Base-by-base conservation (phyloP, 2,888 invertebrate species). In the Sialis lutaria region DNA sequence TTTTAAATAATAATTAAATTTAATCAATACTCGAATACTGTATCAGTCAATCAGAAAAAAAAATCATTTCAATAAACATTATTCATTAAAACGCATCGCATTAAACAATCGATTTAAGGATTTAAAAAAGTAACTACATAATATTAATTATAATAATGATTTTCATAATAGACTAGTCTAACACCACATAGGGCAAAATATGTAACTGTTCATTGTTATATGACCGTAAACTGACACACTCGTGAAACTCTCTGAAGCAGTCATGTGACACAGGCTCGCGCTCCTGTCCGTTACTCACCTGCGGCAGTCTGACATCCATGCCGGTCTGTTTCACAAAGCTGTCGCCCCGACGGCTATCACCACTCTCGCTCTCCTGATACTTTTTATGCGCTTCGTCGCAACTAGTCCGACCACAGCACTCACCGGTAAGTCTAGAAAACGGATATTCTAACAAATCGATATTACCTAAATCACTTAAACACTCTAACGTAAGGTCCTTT, bases 111-210 rank as follows among this genome's bases (percentile, higher is more conserved):
- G 22, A 22, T 22, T 22, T 22, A 22, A 22, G 22, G 22, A 22
- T 22, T 39, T 30, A 45, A 35, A 45, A 40, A 35, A 39, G 40
- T 39, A 40, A 44, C 8, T 33, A 44, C 10, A 32, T 32, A 13
- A 22, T 22, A 22, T 22, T 22, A 22, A 22, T 22, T 32, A 43
- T 43, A 32, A 39, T 45, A 45, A 30, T 45, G 37, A 40, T 34
- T 32, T 45, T 45, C 32, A 32, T 32, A 32, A 40, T 33, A 39
- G 45, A 45, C 47, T 47, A 47, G 47, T 93, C 92, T 70, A 92
- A 85, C 67, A 92, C 84, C 70, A 92, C 91, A 72, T 96, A 96
- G 70, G 95, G 95, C 78, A 95, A 77, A 73, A 95, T 88, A 67
- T 87, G 77, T 64, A 95, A 77, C 61, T 76, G 71, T 64, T 86